Percentiles rank a stretch among this genome's conserved stretches.
Evolutionary conservation across 2,113 vertebrate species (phyloP).

Genomic region (Erythrocercus mccallii): DNA sequence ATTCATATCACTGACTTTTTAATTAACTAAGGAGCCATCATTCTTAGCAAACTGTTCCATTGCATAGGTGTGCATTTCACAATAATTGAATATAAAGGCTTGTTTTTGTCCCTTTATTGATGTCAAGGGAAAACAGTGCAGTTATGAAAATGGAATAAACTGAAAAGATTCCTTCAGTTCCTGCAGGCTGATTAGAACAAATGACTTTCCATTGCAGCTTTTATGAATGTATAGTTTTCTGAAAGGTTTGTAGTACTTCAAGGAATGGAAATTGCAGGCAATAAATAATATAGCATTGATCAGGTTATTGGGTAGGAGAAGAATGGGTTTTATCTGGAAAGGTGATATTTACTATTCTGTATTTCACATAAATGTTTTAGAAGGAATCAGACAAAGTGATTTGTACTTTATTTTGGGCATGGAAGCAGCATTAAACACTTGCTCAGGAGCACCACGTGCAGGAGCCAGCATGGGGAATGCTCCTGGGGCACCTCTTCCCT

Average conservation of each 20-base stretch:
- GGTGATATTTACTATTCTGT: background rate
- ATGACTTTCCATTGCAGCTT: conserved; percentile 21
- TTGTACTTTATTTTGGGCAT: background rate
- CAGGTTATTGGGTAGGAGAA: background rate
- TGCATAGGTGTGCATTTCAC: background rate
- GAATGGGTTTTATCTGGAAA: background rate
- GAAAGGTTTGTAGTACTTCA: conserved; percentile 1
- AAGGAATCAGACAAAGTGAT: background rate
- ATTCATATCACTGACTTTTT: background rate
- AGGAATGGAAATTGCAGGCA: background rate
- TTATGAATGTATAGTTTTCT: conserved; percentile 32
- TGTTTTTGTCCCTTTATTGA: conserved; percentile 38
- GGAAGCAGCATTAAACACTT: background rate
- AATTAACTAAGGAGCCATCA: conserved; percentile 18
- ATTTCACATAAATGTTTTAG: background rate
- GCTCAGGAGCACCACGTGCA: background rate
- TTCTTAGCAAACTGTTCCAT: background rate
- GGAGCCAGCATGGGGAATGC: rapidly evolving
- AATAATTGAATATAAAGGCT: conserved; percentile 42
- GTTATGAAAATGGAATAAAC: conserved; percentile 26
- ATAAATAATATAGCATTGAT: background rate
- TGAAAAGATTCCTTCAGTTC: conserved; percentile 14
- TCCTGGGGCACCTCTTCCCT: background rate
- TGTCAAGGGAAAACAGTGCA: conserved; percentile 15
- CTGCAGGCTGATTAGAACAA: conserved; percentile 12